phyloP scores from a whole-genome alignment of 2,113 vertebrate species.

The Corythaeola cristata region DNA sequence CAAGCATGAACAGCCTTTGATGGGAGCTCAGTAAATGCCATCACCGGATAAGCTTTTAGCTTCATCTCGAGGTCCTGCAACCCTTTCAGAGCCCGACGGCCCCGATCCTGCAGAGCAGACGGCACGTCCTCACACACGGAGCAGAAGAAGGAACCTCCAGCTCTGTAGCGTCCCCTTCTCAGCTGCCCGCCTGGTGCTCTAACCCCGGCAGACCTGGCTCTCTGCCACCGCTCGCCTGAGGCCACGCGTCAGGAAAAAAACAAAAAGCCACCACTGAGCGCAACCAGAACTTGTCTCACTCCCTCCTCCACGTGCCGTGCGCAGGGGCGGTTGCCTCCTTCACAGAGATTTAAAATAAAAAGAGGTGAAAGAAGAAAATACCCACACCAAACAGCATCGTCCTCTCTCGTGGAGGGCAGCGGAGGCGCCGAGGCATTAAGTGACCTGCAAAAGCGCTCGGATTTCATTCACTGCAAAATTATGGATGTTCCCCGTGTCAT shows the following conservation, averaged over 20 bases:
- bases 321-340: not conserved
- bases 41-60: not conserved
- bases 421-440: not conserved
- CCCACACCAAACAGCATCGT: not conserved
- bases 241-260: not conserved
- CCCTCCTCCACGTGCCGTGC: not conserved
- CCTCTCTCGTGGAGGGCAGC: not conserved
- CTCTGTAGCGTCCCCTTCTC: conserved; percentile 5
- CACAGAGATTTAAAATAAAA: not conserved
- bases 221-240: not conserved
- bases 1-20: not conserved
- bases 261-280: not conserved
- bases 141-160: conserved; percentile 2
- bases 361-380: not conserved
- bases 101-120: not conserved
- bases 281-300: not conserved
- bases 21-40: not conserved
- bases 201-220: not conserved
- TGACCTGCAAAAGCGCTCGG: not conserved
- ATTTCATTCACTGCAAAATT: not conserved
- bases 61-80: not conserved
- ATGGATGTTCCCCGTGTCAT: not conserved
- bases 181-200: not conserved
- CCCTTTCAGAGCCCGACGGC: not conserved
- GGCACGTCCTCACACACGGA: not conserved